Conservation (phyloP, 2,113 vertebrate species). For the Sinocyclocheilus grahami region DNA sequence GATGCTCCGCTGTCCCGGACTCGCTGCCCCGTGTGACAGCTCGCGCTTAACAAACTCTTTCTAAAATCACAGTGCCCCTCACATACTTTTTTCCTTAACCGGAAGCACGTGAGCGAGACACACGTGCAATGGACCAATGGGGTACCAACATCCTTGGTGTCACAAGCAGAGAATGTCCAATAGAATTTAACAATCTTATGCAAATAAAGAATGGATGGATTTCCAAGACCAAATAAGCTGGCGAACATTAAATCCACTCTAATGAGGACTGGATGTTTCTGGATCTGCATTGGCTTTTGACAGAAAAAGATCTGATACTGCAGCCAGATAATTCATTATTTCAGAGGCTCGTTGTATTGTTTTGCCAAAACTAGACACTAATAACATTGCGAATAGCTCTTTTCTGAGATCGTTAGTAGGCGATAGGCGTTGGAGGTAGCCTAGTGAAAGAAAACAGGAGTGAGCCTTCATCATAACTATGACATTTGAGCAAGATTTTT, state of each 20-base stretch:
- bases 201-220: slow-evolving; percentile 71
- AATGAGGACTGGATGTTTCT: slow-evolving; percentile 40
- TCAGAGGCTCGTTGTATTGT: not conserved
- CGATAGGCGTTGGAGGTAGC: not conserved
- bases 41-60: slow-evolving; percentile 85
- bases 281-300: slow-evolving; percentile 17
- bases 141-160: slow-evolving; percentile 66
- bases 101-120: slow-evolving; percentile 90
- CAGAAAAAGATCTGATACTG: not conserved
- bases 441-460: too few species aligned
- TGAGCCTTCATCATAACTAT: not conserved
- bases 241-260: slow-evolving; percentile 31
- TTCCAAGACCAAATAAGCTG: slow-evolving; percentile 35
- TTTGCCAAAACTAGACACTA: not conserved
- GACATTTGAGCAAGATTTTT: not conserved
- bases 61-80: slow-evolving; percentile 80
- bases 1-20: slow-evolving; percentile 67
- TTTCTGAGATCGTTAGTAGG: not conserved
- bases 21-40: slow-evolving; percentile 82
- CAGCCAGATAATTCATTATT: not conserved
- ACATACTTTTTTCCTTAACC: slow-evolving; percentile 77
- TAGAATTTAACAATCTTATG: slow-evolving; percentile 66
- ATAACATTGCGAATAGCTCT: not conserved
- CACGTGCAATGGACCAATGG: slow-evolving; percentile 84
- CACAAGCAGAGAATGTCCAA: slow-evolving; percentile 77